A percentile compares a stretch with the other conserved stretches of the same genome.
Conservation (phyloP, 2,888 invertebrate species). For the Panzeria rudis region DNA sequence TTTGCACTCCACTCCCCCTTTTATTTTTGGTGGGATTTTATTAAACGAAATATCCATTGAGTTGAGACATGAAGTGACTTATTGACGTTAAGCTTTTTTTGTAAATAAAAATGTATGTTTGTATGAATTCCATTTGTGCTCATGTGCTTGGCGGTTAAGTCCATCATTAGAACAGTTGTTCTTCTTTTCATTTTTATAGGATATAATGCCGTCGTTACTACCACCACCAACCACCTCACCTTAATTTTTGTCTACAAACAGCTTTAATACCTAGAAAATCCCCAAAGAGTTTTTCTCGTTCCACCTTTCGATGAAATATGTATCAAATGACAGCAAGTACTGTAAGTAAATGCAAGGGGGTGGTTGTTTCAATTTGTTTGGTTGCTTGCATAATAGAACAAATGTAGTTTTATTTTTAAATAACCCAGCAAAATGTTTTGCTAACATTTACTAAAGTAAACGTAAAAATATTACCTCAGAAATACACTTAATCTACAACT, state of each 20-base stretch:
- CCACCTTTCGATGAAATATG: constrained; percentile 1
- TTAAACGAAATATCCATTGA: constrained; percentile 24
- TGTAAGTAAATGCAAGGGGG: constrained; percentile 23
- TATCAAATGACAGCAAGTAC: constrained; percentile 12
- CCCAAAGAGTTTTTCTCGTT: constrained; percentile 72
- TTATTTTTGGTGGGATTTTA: not conserved
- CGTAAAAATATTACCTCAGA: too few species aligned
- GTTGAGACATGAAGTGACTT: constrained; percentile 68
- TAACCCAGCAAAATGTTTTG: constrained; percentile 36
- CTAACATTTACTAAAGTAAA: not conserved
- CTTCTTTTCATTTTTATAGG: too few species aligned
- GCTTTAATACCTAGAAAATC: constrained; percentile 68
- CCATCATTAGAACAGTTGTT: constrained; percentile 79
- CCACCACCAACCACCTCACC: constrained; percentile 51
- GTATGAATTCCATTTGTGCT: constrained; percentile 26
- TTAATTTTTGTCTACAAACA: constrained; percentile 44
- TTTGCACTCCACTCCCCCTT: constrained; percentile 69
- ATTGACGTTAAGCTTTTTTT: constrained; percentile 70
- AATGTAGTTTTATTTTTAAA: not conserved
- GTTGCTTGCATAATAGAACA: not conserved
- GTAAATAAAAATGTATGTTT: constrained; percentile 37
- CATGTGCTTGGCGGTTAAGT: constrained; percentile 65
- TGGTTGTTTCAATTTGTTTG: constrained; percentile 21
- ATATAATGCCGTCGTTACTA: too few species aligned
- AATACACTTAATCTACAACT: too few species aligned